Evolutionary conservation across 2,113 vertebrate genomes (phyloP), one percentile per base, ranked within the genome.

Genomic region (Nyctibius bracteatus): DNA sequence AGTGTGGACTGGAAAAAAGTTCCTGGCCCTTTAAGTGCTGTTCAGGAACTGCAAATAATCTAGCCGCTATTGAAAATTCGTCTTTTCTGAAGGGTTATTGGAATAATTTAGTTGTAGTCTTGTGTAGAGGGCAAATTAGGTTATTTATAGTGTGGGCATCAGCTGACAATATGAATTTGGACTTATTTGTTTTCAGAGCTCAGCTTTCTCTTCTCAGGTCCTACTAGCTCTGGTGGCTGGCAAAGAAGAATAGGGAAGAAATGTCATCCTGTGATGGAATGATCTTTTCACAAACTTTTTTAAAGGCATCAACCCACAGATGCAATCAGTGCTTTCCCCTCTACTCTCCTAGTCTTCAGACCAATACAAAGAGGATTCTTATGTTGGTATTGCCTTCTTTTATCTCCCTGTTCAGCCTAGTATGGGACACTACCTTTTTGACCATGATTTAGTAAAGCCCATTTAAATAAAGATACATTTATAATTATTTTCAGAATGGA

Each of bases 41-140:
- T 74, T 81, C 61, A 90, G 49, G 37, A 78, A 12, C 62, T 63
- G 23, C 51, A 83, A 61, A 88, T 80, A 74, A 71, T 54, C 49
- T 61, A 75, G 10, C 20, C 3, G 1, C 39, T 81, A 31, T 27
- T 43, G 51, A 82, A 82, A 93, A 85, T 59, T 70, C 47, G 59
- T 87, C 51, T 81, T 86, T 86, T 71, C 57, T 75, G 62, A 90
- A 89, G 39, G 35, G 28, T 30, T 83, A 35, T 90, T 94, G 68
- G 66, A 92, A 71, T 92, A 96, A 93, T 90, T 97, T 93, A 86
- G 51, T 83, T 92, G 55, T 62, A 85, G 31, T 30, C 47, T 86
- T 83, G 22, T 52, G 57, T 71, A 74, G 57, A 91, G 35, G 84
- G 66, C 58, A 95, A 92, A 94, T 94, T 46, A 68, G 18, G 44